Evolutionary conservation across 2,888 invertebrate species (phyloP).

Genomic region (Tigriopus californicus): DNA sequence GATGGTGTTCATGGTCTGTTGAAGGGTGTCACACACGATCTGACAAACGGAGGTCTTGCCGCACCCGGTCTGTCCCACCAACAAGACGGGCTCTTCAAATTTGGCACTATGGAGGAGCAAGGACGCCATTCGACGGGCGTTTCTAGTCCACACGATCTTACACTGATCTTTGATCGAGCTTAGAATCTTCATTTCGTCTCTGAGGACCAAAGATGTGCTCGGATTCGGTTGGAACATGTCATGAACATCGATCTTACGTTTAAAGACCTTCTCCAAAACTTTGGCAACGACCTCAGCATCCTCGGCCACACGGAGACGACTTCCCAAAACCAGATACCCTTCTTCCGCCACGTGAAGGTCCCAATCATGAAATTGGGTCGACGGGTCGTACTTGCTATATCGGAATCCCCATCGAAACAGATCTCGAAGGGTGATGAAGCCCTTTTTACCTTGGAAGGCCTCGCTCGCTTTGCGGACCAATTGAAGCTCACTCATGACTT

Average conservation of each 20-base stretch:
- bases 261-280: slow-evolving; percentile 31
- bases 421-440: slow-evolving; percentile 80
- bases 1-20: slow-evolving; percentile 50
- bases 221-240: slow-evolving; percentile 23
- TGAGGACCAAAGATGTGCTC: slow-evolving; percentile 37
- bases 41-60: slow-evolving; percentile 94
- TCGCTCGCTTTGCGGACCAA: slow-evolving; percentile 58
- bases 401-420: slow-evolving; percentile 89
- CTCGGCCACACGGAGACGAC: slow-evolving; percentile 63
- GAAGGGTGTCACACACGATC: slow-evolving; percentile 49
- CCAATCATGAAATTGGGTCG: slow-evolving; percentile 65
- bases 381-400: slow-evolving; percentile 49
- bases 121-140: slow-evolving; percentile 52
- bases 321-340: slow-evolving; percentile 81
- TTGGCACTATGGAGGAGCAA: slow-evolving; percentile 48
- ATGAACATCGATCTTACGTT: slow-evolving; percentile 17
- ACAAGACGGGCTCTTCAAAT: slow-evolving; percentile 78
- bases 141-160: slow-evolving; percentile 74
- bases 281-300: slow-evolving; percentile 63
- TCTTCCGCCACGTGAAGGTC: slow-evolving; percentile 91
- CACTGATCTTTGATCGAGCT: background rate
- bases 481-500: slow-evolving; percentile 76
- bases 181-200: background rate
- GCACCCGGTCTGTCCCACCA: slow-evolving; percentile 95
- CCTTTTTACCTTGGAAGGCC: slow-evolving; percentile 72